Base-by-base conservation (phyloP, 2,888 invertebrate genomes). In the Lamellibrachia columna region DNA sequence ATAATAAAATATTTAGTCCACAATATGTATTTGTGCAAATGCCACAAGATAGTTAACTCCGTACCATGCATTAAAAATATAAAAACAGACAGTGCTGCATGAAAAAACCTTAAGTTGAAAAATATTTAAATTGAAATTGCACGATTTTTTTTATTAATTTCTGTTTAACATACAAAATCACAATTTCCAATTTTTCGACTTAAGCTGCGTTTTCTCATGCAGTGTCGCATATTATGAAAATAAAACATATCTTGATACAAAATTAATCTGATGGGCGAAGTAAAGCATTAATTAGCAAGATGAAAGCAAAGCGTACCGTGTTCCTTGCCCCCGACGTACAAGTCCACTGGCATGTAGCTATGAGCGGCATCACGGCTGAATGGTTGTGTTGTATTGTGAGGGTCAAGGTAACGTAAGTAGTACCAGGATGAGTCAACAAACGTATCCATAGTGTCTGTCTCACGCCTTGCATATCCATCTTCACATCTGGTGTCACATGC, bases 371-470 rank as follows among this genome's bases (percentile, higher is more conserved):
- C 96, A 93, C 97, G 97, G 94, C 97, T 97, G 96, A 98, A 98
- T 93, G 98, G 98, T 94, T 97, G 97, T 2, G 97, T 95, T 0
- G 97, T 94, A 97, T 99, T 99, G 11, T 97, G 96, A 0, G 98
- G 97, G 97, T 99, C 99, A 94, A 99, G 97, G 97, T 98, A 99
- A 90, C 99, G 97, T 94, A 99, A 97, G 96, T 98, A 99, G 96
- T 99, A 99, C 99, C 99, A 99, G 0, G 99, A 98, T 92, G 99
- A 99, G 96, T 99, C 99, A 52, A 99, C 98, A 97, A 99, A 99
- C n/a, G 99, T 99, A 96, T 99, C 99, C 98, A 99, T 98, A 0
- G 99, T 99, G 96, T 99, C 99, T 0, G 98, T 98, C 97, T 99
- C 99, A 94, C 98, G 97, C 93, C 96, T 97, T 0, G 99, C 99